Evolutionary conservation across 2,888 invertebrate species (phyloP), one percentile per base, ranked within the genome.

Genomic region (Pterobdella sp.): DNA sequence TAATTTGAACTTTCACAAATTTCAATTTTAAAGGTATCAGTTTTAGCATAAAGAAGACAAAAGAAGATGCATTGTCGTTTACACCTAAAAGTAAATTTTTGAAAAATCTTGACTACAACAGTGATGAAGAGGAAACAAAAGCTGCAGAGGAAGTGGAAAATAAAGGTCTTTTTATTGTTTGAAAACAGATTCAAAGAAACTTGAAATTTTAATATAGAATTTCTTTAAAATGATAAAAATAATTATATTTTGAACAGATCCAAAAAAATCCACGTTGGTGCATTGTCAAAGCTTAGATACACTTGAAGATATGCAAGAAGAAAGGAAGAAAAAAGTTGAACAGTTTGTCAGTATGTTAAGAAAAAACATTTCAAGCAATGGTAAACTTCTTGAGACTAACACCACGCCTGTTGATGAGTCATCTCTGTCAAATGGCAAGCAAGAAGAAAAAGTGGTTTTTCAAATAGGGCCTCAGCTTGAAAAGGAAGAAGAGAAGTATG

Each of bases 121-220:
- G 49, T n/a, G 70, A 70, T n/a, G 52, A 49, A 37, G 10, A n/a
- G 26, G 68, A 66, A n/a, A 31, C 14, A n/a, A 31, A 64, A n/a
- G 66, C n/a, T 4, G 31, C 3, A 31, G 31, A 66, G n/a, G 37
- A 14, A n/a, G 68, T 37, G 37, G 66, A 18, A 4, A 26, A 37
- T n/a, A 66, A 34, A 18, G 34, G 66, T n/a, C n/a, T n/a, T n/a
- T n/a, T n/a, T n/a, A n/a, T n/a, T n/a, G n/a, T n/a, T n/a, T n/a
- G n/a, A n/a, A n/a, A n/a, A n/a, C n/a, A n/a, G n/a, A n/a, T n/a
- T n/a, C n/a, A n/a, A n/a, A n/a, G n/a, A n/a, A n/a, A n/a, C n/a
- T n/a, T n/a, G n/a, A n/a, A n/a, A n/a, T n/a, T n/a, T n/a, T n/a
- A n/a, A n/a, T n/a, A n/a, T n/a, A n/a, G n/a, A n/a, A n/a, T n/a